phyloP scores from a whole-genome alignment of 2,113 vertebrate species.

The Myanophis thanlyinensis region DNA sequence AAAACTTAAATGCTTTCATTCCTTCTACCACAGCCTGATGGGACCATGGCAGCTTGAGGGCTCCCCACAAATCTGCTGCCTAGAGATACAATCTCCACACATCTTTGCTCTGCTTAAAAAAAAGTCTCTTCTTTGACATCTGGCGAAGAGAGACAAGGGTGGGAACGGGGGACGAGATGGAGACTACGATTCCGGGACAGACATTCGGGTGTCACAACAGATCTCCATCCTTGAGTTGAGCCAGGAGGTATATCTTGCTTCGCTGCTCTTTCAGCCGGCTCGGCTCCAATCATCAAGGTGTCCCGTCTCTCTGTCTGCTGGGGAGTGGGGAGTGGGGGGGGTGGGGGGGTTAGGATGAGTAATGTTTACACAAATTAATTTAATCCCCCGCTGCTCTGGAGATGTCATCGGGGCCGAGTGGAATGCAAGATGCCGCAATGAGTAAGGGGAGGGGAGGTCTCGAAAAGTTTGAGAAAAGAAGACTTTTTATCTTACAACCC shows the following conservation, averaged over 20 bases:
- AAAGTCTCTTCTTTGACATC: neutral
- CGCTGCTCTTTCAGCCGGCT: neutral
- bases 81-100: neutral
- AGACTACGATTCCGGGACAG: neutral
- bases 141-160: neutral
- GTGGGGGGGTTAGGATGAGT: neutral
- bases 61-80: neutral
- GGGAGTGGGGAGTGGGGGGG: no score
- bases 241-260: neutral
- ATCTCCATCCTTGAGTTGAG: neutral
- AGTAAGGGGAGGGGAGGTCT: neutral
- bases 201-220: neutral
- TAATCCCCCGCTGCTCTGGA: slow-evolving; percentile 33
- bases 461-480: neutral
- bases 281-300: neutral
- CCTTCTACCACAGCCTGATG: neutral
- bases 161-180: no score
- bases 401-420: slow-evolving; percentile 13
- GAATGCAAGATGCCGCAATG: slow-evolving; percentile 5
- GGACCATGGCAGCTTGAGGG: neutral
- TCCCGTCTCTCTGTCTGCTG: slow-evolving; percentile 16
- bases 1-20: neutral
- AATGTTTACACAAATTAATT: slow-evolving; percentile 35
- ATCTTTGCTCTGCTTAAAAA: neutral
- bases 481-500: no score